Conservation (phyloP, 2,113 vertebrate genomes). For the Amblyornis subalaris region DNA sequence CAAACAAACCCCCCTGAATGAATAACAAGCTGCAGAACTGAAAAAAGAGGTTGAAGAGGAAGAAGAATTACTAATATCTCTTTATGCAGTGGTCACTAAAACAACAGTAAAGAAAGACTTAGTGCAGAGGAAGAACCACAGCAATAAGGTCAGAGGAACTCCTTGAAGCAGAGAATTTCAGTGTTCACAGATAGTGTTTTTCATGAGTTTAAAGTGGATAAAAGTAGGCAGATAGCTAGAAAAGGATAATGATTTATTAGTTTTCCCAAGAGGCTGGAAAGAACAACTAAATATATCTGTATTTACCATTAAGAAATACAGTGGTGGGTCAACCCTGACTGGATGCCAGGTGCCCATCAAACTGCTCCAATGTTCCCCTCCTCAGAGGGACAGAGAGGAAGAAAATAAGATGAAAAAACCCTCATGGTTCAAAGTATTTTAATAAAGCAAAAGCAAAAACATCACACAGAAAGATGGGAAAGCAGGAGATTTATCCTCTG, state of each 20-base stretch:
- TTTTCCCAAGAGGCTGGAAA: not conserved
- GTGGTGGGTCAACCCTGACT: not conserved
- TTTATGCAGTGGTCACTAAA: not conserved
- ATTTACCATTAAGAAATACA: not conserved
- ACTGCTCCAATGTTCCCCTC: not conserved
- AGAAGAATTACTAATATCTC: not conserved
- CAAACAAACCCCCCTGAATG: not conserved
- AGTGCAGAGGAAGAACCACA: not conserved
- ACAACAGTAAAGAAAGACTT: not conserved
- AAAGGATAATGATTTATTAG: not conserved
- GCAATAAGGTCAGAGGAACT: not conserved
- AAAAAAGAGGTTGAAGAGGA: not conserved
- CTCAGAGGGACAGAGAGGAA: not conserved
- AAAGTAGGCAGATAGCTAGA: not conserved
- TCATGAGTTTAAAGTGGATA: not conserved
- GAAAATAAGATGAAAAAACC: not conserved
- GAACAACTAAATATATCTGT: not conserved
- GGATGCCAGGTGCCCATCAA: not conserved
- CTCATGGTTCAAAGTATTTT: not conserved
- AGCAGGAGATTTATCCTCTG: not conserved
- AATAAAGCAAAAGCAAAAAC: not conserved
- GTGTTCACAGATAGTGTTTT: not conserved
- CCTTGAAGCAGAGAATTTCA: not conserved
- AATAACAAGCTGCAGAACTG: not conserved
- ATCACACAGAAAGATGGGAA: not conserved